These are phyloP conservation scores for Bubo scandiacus DNA, from an alignment of 2,113 vertebrate species.

Conservation along the genomic window DNA sequence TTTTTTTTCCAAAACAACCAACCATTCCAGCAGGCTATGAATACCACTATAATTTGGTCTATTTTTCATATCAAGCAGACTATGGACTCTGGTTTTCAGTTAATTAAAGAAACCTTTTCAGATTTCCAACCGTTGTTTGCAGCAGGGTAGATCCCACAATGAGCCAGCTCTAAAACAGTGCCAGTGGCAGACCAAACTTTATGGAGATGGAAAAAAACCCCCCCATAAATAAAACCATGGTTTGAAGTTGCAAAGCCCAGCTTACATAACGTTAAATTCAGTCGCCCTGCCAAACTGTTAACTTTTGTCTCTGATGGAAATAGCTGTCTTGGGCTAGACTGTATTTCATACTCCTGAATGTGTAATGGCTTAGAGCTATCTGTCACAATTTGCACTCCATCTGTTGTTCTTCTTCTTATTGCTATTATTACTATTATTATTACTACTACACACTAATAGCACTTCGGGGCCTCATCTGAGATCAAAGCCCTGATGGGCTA, in stretches of 20 bases:
- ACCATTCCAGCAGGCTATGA: slow-evolving; percentile 67
- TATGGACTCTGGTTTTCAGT: slow-evolving; percentile 37
- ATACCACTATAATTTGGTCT: slow-evolving; percentile 64
- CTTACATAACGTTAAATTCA: background rate
- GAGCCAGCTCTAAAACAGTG: background rate
- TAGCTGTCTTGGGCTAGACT: background rate
- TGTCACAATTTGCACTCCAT: background rate
- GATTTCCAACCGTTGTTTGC: background rate
- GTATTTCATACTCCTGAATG: background rate
- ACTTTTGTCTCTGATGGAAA: background rate
- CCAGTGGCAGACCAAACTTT: background rate
- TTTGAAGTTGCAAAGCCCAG: slow-evolving; percentile 15
- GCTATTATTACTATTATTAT: background rate
- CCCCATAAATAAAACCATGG: background rate
- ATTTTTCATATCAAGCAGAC: slow-evolving; percentile 67
- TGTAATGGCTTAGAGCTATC: background rate
- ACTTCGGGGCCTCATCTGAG: background rate
- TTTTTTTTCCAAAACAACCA: slow-evolving; percentile 59
- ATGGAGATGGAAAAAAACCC: background rate
- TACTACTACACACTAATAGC: background rate
- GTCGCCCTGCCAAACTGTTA: background rate
- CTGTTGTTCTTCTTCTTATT: background rate
- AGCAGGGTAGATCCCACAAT: background rate
- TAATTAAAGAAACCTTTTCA: slow-evolving; percentile 65
- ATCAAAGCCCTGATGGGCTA: background rate